A percentile compares a stretch with the other conserved stretches of the same genome.
These are phyloP conservation scores for Columba livia DNA, from an alignment of 2,113 vertebrate species.

Conservation along the genomic window DNA sequence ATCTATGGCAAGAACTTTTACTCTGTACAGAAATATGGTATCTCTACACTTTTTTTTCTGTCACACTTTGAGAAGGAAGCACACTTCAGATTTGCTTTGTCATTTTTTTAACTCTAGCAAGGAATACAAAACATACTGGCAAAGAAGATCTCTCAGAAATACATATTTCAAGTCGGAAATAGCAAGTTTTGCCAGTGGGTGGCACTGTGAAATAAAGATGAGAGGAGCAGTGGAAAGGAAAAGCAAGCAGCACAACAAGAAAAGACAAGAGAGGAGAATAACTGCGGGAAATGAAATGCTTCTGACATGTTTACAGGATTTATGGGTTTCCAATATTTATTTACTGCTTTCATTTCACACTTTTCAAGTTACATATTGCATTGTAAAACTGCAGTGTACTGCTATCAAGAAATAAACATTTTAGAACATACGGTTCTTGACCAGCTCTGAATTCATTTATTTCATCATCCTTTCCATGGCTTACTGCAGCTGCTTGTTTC, in stretches of 20 bases:
- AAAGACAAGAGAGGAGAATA: neutral
- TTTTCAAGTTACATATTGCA: slow-evolving; percentile 30
- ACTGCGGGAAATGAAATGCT: neutral
- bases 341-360: slow-evolving; percentile 47
- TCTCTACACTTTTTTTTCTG: neutral
- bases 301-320: neutral
- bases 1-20: neutral
- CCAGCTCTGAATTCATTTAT: slow-evolving; percentile 1
- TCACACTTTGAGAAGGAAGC: neutral
- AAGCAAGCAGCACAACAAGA: neutral
- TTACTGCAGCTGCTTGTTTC: neutral
- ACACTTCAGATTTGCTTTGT: neutral
- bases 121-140: neutral
- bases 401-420: slow-evolving; percentile 18
- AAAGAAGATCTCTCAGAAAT: neutral
- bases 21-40: neutral
- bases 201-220: neutral
- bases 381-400: slow-evolving; percentile 16
- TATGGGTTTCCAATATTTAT: neutral
- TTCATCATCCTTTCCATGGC: neutral
- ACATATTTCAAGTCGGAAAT: neutral
- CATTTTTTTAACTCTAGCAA: neutral
- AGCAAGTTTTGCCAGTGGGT: slow-evolving; percentile 1
- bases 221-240: neutral
- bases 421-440: slow-evolving; percentile 15